These are phyloP conservation scores for Phrynocephalus versicolor DNA, from an alignment of 2,113 vertebrate species.

Conservation along the genomic window DNA sequence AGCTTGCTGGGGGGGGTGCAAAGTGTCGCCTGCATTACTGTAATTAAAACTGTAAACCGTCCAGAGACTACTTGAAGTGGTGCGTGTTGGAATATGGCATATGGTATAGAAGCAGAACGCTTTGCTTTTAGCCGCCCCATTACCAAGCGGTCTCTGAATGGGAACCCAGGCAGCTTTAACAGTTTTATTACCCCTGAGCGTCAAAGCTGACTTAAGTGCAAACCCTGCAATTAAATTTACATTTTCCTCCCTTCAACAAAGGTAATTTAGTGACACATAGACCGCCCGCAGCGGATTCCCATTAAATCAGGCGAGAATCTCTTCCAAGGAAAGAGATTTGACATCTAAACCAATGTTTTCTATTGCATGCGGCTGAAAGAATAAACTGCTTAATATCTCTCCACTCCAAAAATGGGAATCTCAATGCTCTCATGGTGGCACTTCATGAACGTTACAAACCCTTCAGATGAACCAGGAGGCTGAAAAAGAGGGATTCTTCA, in stretches of 20 bases:
- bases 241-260: neutral
- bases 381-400: neutral
- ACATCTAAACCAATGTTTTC: neutral
- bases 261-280: neutral
- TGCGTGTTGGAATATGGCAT: too few relatives aligned
- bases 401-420: neutral
- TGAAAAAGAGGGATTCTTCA: neutral
- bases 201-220: too few relatives aligned
- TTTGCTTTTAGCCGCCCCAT: too few relatives aligned
- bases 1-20: too few relatives aligned
- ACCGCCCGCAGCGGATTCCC: neutral
- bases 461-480: neutral
- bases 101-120: too few relatives aligned
- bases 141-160: too few relatives aligned
- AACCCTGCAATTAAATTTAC: neutral
- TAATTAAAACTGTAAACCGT: too few relatives aligned
- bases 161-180: neutral
- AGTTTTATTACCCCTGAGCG: neutral
- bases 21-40: too few relatives aligned
- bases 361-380: neutral
- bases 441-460: neutral
- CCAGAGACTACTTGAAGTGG: too few relatives aligned
- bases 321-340: neutral
- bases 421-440: neutral
- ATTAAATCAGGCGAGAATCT: neutral